Conservation (phyloP, 2,113 vertebrate species). For the Sinocyclocheilus grahami region DNA sequence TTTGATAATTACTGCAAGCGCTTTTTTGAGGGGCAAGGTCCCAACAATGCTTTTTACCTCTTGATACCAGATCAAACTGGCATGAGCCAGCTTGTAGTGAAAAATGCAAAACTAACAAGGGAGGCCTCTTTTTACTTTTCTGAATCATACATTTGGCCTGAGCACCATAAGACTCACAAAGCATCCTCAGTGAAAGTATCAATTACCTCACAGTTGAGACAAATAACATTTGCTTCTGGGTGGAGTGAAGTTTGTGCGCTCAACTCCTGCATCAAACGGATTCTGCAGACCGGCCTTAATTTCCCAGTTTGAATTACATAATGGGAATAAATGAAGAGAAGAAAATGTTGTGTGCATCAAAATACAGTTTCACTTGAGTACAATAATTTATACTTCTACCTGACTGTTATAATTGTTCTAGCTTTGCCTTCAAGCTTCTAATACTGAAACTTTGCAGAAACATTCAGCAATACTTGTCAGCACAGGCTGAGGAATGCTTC, state of each 20-base stretch:
- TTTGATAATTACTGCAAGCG: background rate
- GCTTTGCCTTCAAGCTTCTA: background rate
- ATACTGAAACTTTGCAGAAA: conserved; percentile 36
- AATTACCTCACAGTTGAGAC: background rate
- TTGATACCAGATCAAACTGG: background rate
- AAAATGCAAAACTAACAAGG: background rate
- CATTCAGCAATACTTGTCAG: conserved; percentile 61
- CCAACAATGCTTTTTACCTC: background rate
- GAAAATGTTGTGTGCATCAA: background rate
- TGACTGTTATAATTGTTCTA: conserved; percentile 9
- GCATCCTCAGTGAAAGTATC: background rate
- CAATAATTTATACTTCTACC: background rate
- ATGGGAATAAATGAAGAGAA: background rate
- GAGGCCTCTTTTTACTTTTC: conserved; percentile 10
- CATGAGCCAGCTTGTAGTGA: conserved; percentile 13
- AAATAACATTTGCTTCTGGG: background rate
- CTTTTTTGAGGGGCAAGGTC: background rate
- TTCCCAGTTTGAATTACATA: background rate
- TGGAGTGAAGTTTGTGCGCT: background rate
- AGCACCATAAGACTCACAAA: background rate
- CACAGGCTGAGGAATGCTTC: conserved; percentile 64
- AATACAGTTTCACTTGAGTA: background rate
- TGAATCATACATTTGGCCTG: conserved; percentile 18
- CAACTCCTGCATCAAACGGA: background rate
- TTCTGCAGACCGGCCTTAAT: background rate